phyloP scores from a whole-genome alignment of 2,888 invertebrate genomes.

The Tetramorium bicarinatum region DNA sequence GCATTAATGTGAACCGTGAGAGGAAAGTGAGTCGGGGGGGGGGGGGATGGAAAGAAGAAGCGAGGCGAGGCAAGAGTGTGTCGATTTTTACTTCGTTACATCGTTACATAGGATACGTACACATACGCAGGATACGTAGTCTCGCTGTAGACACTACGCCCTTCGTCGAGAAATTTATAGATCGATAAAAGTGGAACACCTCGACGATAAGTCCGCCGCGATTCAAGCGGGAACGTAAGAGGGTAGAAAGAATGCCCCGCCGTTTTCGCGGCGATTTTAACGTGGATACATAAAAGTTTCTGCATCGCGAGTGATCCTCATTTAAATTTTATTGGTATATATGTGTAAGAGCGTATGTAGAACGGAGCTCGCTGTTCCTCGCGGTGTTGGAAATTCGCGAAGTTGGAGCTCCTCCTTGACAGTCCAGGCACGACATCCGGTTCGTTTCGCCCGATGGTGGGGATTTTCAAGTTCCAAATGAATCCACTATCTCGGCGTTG shows the following conservation, averaged over 20 bases:
- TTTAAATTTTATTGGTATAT: conserved; percentile 24
- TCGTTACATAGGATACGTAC: conserved; percentile 1
- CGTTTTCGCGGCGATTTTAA: background rate
- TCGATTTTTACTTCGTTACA: conserved; percentile 52
- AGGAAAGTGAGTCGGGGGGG: conserved; percentile 28
- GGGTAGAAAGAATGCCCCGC: background rate
- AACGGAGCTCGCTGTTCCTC: too few species aligned
- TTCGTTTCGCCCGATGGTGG: conserved; percentile 45
- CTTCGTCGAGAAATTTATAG: conserved; percentile 43
- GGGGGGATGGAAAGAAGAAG: background rate
- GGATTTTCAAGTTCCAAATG: conserved; percentile 66
- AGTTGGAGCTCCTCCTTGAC: conserved; percentile 45
- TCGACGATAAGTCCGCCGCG: conserved; percentile 45
- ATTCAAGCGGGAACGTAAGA: background rate
- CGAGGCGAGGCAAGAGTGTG: conserved; percentile 11
- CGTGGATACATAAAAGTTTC: conserved; percentile 6
- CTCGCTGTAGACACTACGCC: conserved; percentile 4
- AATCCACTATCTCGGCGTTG: conserved; percentile 63
- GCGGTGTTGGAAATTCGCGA: conserved; percentile 27
- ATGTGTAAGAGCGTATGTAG: background rate
- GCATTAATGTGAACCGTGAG: conserved; percentile 43
- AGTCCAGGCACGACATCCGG: conserved; percentile 57
- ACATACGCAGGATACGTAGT: background rate
- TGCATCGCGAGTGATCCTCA: background rate
- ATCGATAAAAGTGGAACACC: conserved; percentile 49